A percentile compares a stretch with the other conserved stretches of the same genome.
These are phyloP conservation scores for Nomada flava DNA, from an alignment of 2,888 invertebrate genomes.

Conservation along the genomic window DNA sequence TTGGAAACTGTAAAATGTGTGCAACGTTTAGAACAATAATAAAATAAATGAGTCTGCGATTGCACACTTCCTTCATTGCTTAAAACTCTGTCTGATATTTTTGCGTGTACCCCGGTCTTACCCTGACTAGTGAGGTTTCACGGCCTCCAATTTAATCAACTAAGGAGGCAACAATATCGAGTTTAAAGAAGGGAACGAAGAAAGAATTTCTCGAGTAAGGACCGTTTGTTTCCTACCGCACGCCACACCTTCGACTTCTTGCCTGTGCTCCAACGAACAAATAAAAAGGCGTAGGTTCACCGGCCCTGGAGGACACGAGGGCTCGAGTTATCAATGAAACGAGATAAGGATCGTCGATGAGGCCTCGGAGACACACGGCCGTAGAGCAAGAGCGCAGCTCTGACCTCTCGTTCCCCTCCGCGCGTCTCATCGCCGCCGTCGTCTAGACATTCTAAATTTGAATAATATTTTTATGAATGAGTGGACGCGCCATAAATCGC, in stretches of 20 bases:
- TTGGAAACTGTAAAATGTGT: neutral
- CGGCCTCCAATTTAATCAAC: too few species aligned
- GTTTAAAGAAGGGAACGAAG: too few species aligned
- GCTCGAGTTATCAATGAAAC: slow-evolving; percentile 70
- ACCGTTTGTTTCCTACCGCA: neutral
- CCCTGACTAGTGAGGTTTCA: too few species aligned
- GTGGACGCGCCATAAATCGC: slow-evolving; percentile 82
- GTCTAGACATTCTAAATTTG: slow-evolving; percentile 84
- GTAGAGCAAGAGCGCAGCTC: neutral
- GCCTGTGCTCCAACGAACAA: neutral
- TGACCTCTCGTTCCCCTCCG: slow-evolving; percentile 2
- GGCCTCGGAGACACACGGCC: slow-evolving; percentile 36
- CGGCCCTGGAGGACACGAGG: slow-evolving; percentile 26
- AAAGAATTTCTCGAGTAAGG: neutral
- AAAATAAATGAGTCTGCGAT: too few species aligned
- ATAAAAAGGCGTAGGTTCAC: slow-evolving; percentile 34
- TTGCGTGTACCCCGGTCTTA: too few species aligned
- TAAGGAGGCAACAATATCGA: too few species aligned
- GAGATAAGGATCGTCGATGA: slow-evolving; percentile 72
- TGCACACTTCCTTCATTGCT: too few species aligned
- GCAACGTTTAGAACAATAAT: too few species aligned
- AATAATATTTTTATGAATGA: slow-evolving; percentile 84
- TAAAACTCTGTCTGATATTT: too few species aligned
- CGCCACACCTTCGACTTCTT: slow-evolving; percentile 41
- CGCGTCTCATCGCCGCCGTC: slow-evolving; percentile 68